Conservation (phyloP, 2,113 vertebrate species). For the Kryptolebias marmoratus region DNA sequence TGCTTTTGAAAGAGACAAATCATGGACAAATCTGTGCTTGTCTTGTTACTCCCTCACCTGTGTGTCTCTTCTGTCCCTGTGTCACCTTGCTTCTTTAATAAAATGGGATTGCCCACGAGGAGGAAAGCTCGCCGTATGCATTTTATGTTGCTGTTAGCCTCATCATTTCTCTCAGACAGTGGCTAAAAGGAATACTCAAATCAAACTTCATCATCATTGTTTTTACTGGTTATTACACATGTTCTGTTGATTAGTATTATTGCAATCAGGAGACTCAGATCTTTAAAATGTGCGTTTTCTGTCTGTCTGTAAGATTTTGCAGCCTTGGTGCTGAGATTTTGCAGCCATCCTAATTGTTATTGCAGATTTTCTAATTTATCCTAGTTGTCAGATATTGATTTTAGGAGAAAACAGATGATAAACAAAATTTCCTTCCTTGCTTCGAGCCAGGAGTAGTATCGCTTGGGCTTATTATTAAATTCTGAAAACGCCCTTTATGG, state of each 20-base stretch:
- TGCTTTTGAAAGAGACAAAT: slow-evolving; percentile 37
- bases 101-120: slow-evolving; percentile 4
- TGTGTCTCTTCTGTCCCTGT: background rate
- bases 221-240: slow-evolving; percentile 25
- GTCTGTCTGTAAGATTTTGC: slow-evolving; percentile 29
- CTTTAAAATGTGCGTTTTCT: slow-evolving; percentile 12
- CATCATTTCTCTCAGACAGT: slow-evolving; percentile 48
- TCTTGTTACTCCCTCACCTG: slow-evolving; percentile 41
- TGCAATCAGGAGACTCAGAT: slow-evolving; percentile 1
- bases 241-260: slow-evolving; percentile 12
- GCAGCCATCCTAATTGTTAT: slow-evolving; percentile 37
- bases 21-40: slow-evolving; percentile 22
- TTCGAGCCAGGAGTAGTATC: slow-evolving; percentile 43
- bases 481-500: slow-evolving; percentile 41
- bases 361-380: slow-evolving; percentile 52
- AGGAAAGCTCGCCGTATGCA: slow-evolving; percentile 21
- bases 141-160: slow-evolving; percentile 22
- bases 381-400: slow-evolving; percentile 62
- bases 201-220: slow-evolving; percentile 27
- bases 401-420: slow-evolving; percentile 58
- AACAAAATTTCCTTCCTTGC: slow-evolving; percentile 49
- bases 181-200: slow-evolving; percentile 28
- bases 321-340: slow-evolving; percentile 2
- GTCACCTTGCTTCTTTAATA: background rate
- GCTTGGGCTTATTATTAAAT: slow-evolving; percentile 43